phyloP scores from a whole-genome alignment of 2,113 vertebrate species.

The Ophiodon elongatus region DNA sequence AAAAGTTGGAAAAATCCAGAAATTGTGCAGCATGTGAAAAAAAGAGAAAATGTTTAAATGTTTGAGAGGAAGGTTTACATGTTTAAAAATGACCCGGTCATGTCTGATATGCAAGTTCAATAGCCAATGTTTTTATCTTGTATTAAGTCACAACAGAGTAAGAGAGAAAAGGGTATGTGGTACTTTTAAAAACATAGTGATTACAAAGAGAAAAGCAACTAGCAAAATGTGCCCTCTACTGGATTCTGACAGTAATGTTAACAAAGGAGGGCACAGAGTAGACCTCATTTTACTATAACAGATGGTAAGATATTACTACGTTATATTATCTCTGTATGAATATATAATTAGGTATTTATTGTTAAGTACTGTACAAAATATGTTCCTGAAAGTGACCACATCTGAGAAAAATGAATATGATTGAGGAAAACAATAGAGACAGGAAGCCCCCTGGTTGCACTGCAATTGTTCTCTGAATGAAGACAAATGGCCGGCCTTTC shows the following conservation, averaged over 20 bases:
- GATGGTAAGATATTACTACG: background rate
- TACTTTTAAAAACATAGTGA: conserved; percentile 21
- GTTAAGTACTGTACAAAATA: background rate
- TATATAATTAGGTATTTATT: background rate
- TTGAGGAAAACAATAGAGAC: conserved; percentile 40
- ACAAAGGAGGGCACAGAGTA: background rate
- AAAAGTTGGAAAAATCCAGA: conserved; percentile 13
- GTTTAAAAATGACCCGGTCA: background rate
- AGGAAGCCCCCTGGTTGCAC: conserved; percentile 8
- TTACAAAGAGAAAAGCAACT: conserved; percentile 16
- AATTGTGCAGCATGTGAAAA: conserved; percentile 5
- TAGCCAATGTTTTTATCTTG: background rate
- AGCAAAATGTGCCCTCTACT: conserved; percentile 77
- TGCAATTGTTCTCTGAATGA: conserved; percentile 53
- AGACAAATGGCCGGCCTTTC: conserved; percentile 58
- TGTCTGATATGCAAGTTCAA: conserved; percentile 11
- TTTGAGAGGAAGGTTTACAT: conserved; percentile 4
- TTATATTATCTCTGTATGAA: background rate
- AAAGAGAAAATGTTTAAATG: conserved; percentile 16
- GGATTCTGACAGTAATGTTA: conserved; percentile 63
- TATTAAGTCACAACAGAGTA: conserved; percentile 6
- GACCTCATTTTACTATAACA: background rate
- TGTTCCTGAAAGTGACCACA: background rate
- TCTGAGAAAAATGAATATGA: conserved; percentile 36
- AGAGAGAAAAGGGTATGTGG: background rate